phyloP scores from a whole-genome alignment of 2,113 vertebrate species.

The Phainopepla nitens region DNA sequence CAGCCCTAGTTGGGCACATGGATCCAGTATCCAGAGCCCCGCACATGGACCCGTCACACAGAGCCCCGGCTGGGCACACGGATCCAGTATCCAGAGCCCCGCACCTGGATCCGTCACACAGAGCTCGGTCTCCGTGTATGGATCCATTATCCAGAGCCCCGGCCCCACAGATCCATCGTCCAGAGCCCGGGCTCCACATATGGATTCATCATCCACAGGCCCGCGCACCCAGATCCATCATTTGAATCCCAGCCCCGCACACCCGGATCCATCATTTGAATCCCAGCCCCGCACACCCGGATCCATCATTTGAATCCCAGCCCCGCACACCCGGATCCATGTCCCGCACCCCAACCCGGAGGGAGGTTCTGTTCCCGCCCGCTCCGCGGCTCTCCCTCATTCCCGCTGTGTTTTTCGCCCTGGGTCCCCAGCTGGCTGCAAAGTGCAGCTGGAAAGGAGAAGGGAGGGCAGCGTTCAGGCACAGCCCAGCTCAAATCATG shows the following conservation, averaged over 20 bases:
- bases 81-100: no score
- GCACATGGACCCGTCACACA: background rate
- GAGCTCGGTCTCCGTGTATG: no score
- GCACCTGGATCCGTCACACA: no score
- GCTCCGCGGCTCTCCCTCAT: accelerated
- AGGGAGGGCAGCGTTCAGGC: background rate
- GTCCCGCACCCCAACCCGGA: accelerated
- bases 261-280: background rate
- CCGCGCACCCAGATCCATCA: background rate
- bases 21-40: background rate
- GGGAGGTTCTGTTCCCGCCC: accelerated
- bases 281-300: no score
- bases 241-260: no score
- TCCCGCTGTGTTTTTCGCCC: no score
- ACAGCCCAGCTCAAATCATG: background rate
- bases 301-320: background rate
- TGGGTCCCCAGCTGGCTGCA: background rate
- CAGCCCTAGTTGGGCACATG: no score
- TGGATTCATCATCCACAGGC: background rate
- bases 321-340: accelerated
- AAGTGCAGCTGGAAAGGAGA: background rate
- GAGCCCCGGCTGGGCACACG: background rate
- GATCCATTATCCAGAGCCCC: accelerated
- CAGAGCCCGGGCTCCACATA: no score
- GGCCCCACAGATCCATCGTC: background rate